phyloP scores from a whole-genome alignment of 2,113 vertebrate species.

The Triplophysa siluroides region DNA sequence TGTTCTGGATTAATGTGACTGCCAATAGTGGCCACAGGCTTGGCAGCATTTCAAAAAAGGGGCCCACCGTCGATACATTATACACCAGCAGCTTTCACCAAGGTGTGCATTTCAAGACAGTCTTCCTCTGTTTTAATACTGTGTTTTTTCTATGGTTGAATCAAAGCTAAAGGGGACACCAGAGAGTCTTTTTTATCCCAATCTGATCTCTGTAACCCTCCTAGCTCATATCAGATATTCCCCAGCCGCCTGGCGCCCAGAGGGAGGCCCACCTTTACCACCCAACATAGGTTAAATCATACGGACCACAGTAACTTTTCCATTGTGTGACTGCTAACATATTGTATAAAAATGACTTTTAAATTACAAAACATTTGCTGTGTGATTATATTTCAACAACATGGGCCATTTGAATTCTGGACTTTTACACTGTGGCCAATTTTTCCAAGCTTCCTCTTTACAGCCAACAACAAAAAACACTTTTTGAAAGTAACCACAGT shows the following conservation, averaged over 20 bases:
- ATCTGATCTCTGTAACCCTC: constrained; percentile 59
- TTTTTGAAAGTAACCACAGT: constrained; percentile 4
- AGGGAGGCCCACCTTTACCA: constrained; percentile 33
- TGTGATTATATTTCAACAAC: neutral
- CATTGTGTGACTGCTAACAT: neutral
- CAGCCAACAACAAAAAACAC: neutral
- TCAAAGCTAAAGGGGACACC: constrained; percentile 68
- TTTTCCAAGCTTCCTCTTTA: constrained; percentile 13
- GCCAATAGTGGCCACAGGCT: constrained; percentile 56
- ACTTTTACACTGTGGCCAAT: constrained; percentile 6
- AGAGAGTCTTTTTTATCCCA: constrained; percentile 54
- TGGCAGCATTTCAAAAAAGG: constrained; percentile 67
- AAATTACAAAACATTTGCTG: neutral
- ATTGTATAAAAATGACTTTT: neutral
- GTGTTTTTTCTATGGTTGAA: constrained; percentile 59
- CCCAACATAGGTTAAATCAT: constrained; percentile 17
- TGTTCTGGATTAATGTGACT: constrained; percentile 66
- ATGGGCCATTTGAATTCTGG: neutral
- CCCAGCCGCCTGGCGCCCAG: constrained; percentile 44
- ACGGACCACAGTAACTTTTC: neutral
- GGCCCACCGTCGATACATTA: constrained; percentile 74
- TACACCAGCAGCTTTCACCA: constrained; percentile 74
- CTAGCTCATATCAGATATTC: constrained; percentile 51
- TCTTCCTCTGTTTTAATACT: constrained; percentile 53
- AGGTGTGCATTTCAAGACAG: constrained; percentile 78